Evolutionary conservation across 2,113 vertebrate species (phyloP), one percentile per base, ranked within the genome.

Genomic region (Ascaphus truei): DNA sequence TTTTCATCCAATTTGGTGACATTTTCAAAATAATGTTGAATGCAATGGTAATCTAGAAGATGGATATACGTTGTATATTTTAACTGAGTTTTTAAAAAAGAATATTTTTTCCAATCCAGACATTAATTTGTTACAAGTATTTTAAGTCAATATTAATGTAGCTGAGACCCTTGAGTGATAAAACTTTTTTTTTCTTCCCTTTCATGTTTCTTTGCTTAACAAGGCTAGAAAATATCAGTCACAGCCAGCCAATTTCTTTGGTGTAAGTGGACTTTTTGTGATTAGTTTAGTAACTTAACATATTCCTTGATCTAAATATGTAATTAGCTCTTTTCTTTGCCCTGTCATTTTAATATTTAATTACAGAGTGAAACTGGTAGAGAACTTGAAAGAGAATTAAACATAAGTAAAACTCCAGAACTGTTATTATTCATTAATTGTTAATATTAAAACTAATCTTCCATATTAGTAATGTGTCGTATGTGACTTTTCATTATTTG

Each of bases 371-470:
- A 60, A 31, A 59, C 11, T 34, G 47, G 43, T 47, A 27, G 26
- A 8, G 30, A 58, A 25, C 66, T 57, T 69, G 56, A 69, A 69
- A 69, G 56, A 15, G 66, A 69, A 69, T 69, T 51, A 69, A 69
- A 69, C 31, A 69, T 60, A 20, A 60, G 31, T 52, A 51, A 60
- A 69, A 69, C 56, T 50, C 29, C 33, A 51, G 43, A 51, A 26
- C 33, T 45, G 31, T 69, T 69, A 69, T 51, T 60, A 51, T 69
- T 69, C 66, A 69, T 68, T 68, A 68, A 68, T 68, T 68, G 65
- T 68, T 68, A 59, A 68, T 68, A 68, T 59, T 48, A 26, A 9
- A 29, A 45, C 55, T 69, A 69, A 69, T 69, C 45, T 69, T 69
- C 34, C 23, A 55, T 52, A 69, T 69, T 69, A 69, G 66, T 60